Conservation (phyloP, 92 coral and sea anemone species). For the Parazoanthus swiftii region DNA sequence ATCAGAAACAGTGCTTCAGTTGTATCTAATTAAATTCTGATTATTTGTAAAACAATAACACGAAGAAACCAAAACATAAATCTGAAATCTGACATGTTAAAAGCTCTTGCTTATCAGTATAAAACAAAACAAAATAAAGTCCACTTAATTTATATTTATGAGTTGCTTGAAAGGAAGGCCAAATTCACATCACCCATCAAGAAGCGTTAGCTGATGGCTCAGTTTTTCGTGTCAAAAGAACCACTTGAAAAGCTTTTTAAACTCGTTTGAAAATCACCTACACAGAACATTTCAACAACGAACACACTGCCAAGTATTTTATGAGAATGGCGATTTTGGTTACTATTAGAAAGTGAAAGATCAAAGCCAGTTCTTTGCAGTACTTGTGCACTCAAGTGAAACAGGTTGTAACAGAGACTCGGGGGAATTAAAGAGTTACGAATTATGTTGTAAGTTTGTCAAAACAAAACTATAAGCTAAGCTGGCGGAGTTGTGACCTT, state of each 20-base stretch:
- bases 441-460: neutral
- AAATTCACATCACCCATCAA: neutral
- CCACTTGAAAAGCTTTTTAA: neutral
- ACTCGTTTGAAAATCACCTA: too few species aligned
- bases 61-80: neutral
- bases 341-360: neutral
- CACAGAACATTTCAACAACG: neutral
- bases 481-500: constrained; percentile 5
- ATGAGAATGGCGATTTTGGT: neutral
- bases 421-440: neutral
- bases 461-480: neutral
- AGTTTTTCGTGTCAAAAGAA: neutral
- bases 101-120: neutral
- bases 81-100: neutral
- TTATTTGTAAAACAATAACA: neutral
- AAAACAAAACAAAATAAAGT: neutral
- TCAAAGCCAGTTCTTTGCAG: too few species aligned
- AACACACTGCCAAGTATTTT: neutral
- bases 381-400: neutral
- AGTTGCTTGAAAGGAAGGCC: neutral
- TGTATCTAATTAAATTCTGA: neutral
- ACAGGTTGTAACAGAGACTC: neutral
- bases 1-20: neutral
- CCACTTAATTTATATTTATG: too few species aligned
- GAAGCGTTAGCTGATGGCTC: neutral